phyloP scores from a whole-genome alignment of 2,797 vertebrate species.

The Nannoperca obscura region DNA sequence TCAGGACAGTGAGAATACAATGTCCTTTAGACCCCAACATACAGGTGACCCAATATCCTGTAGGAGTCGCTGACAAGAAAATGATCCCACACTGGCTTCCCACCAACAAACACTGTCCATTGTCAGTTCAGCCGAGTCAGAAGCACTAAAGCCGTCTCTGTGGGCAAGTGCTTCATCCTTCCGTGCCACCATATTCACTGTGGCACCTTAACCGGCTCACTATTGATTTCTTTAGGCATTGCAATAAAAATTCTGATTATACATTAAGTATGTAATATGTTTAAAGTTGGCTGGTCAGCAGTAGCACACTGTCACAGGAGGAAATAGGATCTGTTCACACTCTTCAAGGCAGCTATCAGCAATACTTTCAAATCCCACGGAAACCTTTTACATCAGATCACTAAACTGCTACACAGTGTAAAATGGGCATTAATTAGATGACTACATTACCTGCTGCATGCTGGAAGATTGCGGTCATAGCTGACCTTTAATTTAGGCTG shows the following conservation, averaged over 20 bases:
- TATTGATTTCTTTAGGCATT: conserved; percentile 6
- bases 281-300: conserved; percentile 10
- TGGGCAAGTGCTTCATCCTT: neutral
- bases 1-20: neutral
- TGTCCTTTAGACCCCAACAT: neutral
- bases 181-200: neutral
- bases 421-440: neutral
- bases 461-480: no score
- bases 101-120: conserved; percentile 8
- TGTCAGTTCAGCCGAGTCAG: conserved; percentile 23
- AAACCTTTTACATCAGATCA: neutral
- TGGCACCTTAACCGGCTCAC: conserved; percentile 4
- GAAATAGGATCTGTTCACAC: neutral
- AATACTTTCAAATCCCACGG: conserved; percentile 6
- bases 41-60: conserved; percentile 5
- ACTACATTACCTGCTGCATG: neutral
- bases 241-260: conserved; percentile 21
- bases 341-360: conserved; percentile 11
- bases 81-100: conserved; percentile 15
- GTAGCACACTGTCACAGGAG: neutral
- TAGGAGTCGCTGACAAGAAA: conserved; percentile 4
- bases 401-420: neutral
- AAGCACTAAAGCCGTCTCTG: neutral
- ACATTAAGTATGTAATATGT: neutral
- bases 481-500: no score